Conservation (phyloP, 2,888 invertebrate genomes). For the Pandemis corylana region DNA sequence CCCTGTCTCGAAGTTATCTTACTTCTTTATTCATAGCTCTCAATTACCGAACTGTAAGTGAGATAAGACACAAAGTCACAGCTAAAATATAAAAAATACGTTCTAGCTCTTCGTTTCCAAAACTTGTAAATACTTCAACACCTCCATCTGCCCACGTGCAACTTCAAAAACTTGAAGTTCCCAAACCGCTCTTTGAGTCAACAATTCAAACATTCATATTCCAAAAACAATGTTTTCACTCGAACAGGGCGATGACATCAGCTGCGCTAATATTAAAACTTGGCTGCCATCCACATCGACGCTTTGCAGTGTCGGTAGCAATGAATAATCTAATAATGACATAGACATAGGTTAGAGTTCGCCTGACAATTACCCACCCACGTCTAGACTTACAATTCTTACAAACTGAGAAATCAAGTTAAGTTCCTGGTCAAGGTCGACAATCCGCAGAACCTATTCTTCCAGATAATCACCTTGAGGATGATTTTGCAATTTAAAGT, state of each 20-base stretch:
- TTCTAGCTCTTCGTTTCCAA: background rate
- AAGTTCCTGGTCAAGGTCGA: background rate
- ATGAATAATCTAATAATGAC: conserved; percentile 26
- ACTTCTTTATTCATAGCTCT: too few species aligned
- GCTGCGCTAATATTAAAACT: conserved; percentile 78
- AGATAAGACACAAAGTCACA: too few species aligned
- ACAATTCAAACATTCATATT: conserved; percentile 17
- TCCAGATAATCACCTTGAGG: background rate
- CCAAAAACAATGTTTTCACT: conserved; percentile 52
- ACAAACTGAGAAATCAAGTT: background rate
- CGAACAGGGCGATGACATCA: conserved; percentile 78
- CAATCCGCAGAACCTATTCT: background rate
- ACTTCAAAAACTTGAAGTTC: background rate
- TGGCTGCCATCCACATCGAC: conserved; percentile 68
- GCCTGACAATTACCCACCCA: conserved; percentile 27
- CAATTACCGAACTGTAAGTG: too few species aligned
- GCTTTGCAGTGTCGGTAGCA: conserved; percentile 2
- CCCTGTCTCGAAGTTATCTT: too few species aligned
- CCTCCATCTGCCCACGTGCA: background rate
- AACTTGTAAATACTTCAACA: background rate
- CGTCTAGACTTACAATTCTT: background rate
- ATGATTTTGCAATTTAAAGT: too few species aligned
- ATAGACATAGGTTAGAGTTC: conserved; percentile 40
- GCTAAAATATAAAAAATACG: too few species aligned
- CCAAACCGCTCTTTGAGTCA: conserved; percentile 10